Evolutionary conservation across 2,888 invertebrate species (phyloP), one percentile per base, ranked within the genome.

Genomic region (Spodoptera picta): DNA sequence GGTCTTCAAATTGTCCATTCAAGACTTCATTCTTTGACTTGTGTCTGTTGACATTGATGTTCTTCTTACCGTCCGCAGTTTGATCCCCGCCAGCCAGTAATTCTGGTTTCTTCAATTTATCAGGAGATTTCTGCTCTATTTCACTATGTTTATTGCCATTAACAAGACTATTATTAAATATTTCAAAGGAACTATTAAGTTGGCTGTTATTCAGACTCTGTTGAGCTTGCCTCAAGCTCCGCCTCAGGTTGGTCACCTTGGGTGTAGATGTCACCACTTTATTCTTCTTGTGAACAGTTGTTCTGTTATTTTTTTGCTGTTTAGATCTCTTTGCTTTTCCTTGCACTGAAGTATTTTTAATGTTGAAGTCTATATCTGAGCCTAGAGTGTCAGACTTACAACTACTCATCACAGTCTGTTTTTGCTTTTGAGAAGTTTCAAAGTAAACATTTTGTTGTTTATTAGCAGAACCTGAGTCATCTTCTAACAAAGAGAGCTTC

Each of bases 1-100:
- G 69, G 55, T 94, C 93, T 65, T 94, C 94, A 84, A 90, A 92
- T 56, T 91, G 88, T 9, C 91, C 90, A 80, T 92, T 92, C 1
- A 75, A 67, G 31, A 69, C 68, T 11, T 66, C 77, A 73, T 70
- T 76, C 70, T 82, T 86, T 54, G 79, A 77, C 57, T 67, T 73
- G 58, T 80, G 53, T 12, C 63, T 61, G 50, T 75, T 71, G 36
- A 63, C 66, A 57, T 65, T 77, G 50, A 64, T 66, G 60, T 66
- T 81, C 67, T 73, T 85, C 59, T 77, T 84, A 59, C 75, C 80
- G 53, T 81, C 70, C 10, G 59, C 57, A 56, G 63, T 81, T 56
- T 81, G 83, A 60, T 85, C 85, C 48, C 81, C 85, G 0, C 76
- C 80, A 2, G 73, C 80, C 3, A 80, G 78, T 65, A 75, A 49